Conservation (phyloP, 2,888 invertebrate species). For the Pyrocoelia pectoralis region DNA sequence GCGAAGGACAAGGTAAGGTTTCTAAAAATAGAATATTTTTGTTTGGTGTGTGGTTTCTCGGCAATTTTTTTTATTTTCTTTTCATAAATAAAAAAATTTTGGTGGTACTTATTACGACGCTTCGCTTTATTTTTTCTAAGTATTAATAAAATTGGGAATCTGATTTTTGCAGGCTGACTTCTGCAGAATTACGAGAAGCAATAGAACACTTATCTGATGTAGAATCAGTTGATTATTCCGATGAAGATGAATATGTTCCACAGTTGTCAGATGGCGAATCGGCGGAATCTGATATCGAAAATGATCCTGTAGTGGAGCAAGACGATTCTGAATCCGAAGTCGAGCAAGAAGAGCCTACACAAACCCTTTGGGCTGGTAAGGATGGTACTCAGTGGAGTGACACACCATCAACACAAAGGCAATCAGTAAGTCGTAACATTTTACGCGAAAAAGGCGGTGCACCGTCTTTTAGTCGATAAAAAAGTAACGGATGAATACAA, state of each 20-base stretch:
- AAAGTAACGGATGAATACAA: not conserved
- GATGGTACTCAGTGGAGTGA: constrained; percentile 15
- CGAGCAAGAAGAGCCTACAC: not conserved
- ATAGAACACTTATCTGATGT: not conserved
- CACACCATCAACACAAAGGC: not conserved
- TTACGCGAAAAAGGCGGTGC: constrained; percentile 7
- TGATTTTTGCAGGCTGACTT: not conserved
- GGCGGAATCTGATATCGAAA: constrained; percentile 3
- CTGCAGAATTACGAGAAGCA: not conserved
- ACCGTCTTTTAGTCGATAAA: not conserved
- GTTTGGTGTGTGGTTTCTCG: too few relatives aligned
- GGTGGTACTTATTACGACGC: too few relatives aligned
- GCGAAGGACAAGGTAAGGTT: too few relatives aligned
- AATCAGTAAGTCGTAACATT: constrained; percentile 12
- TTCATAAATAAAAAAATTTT: too few relatives aligned
- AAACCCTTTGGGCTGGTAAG: not conserved
- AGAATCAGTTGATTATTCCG: not conserved
- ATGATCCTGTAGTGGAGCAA: not conserved
- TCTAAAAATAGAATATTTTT: too few relatives aligned
- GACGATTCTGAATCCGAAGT: not conserved
- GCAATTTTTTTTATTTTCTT: too few relatives aligned
- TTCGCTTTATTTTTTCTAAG: too few relatives aligned
- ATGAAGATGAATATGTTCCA: not conserved
- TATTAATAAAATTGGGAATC: not conserved
- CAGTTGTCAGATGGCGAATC: not conserved